Percentiles rank a stretch among this genome's conserved stretches.
phyloP scores from a whole-genome alignment of 2,888 invertebrate species.

The Pantelozetes paolii region DNA sequence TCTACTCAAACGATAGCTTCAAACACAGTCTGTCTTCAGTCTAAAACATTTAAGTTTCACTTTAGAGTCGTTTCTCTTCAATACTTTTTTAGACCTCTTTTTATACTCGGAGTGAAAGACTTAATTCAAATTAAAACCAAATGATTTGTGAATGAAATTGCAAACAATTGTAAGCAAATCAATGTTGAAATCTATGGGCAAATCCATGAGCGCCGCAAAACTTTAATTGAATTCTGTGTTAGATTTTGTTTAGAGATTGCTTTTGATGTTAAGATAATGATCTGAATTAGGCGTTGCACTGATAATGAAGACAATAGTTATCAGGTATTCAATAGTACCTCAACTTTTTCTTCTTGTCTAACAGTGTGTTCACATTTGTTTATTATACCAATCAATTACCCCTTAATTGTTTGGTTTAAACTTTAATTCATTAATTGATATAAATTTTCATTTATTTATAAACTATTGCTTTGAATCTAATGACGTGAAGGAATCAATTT shows the following conservation, averaged over 20 bases:
- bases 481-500: too few relatives aligned
- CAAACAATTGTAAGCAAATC: slow-evolving; percentile 13
- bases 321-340: slow-evolving; percentile 30
- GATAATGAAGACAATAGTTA: slow-evolving; percentile 29
- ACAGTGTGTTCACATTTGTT: not conserved
- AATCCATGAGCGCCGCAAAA: not conserved
- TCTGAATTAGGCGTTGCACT: slow-evolving; percentile 25
- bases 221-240: slow-evolving; percentile 30
- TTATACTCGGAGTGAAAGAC: not conserved
- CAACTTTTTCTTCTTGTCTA: not conserved
- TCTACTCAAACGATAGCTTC: slow-evolving; percentile 33
- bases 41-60: not conserved
- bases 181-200: not conserved
- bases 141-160: not conserved
- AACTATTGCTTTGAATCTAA: too few relatives aligned
- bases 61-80: not conserved
- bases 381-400: slow-evolving; percentile 9
- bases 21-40: slow-evolving; percentile 22
- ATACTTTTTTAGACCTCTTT: not conserved
- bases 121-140: not conserved
- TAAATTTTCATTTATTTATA: too few relatives aligned
- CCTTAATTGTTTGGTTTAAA: not conserved
- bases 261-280: slow-evolving; percentile 25
- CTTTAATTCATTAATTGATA: not conserved
- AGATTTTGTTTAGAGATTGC: slow-evolving; percentile 15